These are phyloP conservation scores for Thryonomys swinderianus DNA, from an alignment of 2,113 vertebrate genomes.

Conservation along the genomic window DNA sequence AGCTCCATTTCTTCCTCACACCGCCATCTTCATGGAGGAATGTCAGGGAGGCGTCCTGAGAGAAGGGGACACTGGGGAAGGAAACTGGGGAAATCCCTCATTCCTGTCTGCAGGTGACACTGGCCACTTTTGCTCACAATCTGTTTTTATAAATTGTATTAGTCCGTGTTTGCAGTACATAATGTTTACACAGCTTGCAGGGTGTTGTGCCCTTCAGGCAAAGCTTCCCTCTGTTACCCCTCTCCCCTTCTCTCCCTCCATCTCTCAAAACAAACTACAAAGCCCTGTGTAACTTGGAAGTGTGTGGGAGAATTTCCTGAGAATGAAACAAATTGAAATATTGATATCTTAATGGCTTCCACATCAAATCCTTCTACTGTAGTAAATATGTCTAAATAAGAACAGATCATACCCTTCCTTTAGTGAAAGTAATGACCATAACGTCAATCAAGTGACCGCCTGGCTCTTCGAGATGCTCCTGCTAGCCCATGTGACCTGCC, in stretches of 20 bases:
- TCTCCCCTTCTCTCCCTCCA: too few species aligned
- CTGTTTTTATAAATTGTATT: neutral
- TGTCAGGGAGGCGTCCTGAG: neutral
- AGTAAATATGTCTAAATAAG: neutral
- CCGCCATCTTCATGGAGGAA: neutral
- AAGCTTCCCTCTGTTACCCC: neutral
- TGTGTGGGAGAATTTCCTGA: neutral
- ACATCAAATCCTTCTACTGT: neutral
- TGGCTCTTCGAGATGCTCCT: neutral
- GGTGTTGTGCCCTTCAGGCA: too few species aligned
- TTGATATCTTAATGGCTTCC: neutral
- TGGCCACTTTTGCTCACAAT: neutral
- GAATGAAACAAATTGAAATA: conserved; percentile 44
- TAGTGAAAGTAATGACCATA: conserved; percentile 31
- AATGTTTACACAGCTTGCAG: neutral
- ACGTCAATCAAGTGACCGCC: neutral
- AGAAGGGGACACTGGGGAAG: neutral
- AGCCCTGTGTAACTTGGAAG: neutral
- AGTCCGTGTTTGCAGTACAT: neutral
- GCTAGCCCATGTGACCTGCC: neutral
- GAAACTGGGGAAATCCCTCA: neutral
- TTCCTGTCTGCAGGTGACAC: neutral
- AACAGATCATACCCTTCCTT: neutral
- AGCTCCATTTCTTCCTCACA: neutral
- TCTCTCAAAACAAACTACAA: neutral